Conservation (phyloP, 2,113 vertebrate genomes). For the Psophia crepitans region DNA sequence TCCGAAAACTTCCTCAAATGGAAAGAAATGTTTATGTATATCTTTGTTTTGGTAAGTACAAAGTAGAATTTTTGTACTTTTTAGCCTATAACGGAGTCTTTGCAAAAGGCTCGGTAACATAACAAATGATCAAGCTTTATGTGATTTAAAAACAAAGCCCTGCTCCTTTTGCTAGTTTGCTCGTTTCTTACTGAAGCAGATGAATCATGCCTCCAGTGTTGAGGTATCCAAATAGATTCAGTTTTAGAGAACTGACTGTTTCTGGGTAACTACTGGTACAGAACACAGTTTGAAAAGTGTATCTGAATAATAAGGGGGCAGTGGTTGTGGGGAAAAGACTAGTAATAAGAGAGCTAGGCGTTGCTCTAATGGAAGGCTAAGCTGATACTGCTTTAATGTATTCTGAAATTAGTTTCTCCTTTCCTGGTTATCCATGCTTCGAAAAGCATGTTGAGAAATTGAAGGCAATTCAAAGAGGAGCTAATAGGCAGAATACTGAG, state of each 20-base stretch:
- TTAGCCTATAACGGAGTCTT: neutral
- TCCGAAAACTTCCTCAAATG: neutral
- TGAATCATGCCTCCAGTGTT: neutral
- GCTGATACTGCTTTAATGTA: neutral
- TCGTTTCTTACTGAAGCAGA: neutral
- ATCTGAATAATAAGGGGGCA: neutral
- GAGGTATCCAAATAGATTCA: neutral
- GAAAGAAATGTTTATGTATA: neutral
- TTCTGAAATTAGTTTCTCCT: neutral
- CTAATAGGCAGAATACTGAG: neutral
- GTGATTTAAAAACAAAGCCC: neutral
- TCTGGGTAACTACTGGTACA: neutral
- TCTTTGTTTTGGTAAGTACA: conserved; percentile 6
- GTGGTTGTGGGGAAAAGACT: neutral
- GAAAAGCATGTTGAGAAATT: neutral
- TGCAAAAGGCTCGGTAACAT: neutral
- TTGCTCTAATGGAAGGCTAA: neutral
- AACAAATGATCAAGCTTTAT: neutral
- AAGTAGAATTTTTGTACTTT: neutral
- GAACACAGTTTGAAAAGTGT: neutral
- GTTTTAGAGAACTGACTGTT: neutral
- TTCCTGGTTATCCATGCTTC: neutral
- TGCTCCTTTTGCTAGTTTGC: neutral
- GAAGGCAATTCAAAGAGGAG: neutral
- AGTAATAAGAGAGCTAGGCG: neutral